Conservation (phyloP, 2,113 vertebrate species). For the Arothron firmamentum region DNA sequence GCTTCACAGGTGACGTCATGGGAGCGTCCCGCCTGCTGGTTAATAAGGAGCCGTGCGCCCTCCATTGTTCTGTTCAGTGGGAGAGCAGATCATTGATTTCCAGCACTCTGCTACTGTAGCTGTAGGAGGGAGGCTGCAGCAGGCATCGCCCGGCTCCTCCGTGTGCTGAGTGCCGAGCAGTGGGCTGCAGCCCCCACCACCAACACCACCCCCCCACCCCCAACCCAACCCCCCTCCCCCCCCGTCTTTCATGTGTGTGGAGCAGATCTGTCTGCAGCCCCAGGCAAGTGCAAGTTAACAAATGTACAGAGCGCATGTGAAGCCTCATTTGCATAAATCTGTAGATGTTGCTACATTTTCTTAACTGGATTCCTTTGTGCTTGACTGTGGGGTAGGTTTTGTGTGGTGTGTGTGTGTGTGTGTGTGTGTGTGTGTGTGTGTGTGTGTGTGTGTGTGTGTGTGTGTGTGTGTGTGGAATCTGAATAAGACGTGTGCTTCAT, state of each 20-base stretch:
- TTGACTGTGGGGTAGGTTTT: slow-evolving; percentile 62
- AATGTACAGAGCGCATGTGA: slow-evolving; percentile 74
- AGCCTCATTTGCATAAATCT: slow-evolving; percentile 78
- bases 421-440: slow-evolving; percentile 11
- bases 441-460: slow-evolving; percentile 12
- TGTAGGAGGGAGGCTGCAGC: slow-evolving; percentile 68
- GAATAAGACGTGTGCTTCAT: slow-evolving; percentile 5
- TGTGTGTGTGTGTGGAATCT: slow-evolving; percentile 17
- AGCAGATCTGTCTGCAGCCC: slow-evolving; percentile 76
- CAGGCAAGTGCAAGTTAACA: slow-evolving; percentile 76
- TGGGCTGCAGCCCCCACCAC: slow-evolving; percentile 36
- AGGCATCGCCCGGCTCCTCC: slow-evolving; percentile 62
- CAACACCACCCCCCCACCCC: neutral
- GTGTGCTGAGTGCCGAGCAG: slow-evolving; percentile 76
- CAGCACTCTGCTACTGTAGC: slow-evolving; percentile 52
- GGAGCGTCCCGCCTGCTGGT: slow-evolving; percentile 17
- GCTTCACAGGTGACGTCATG: neutral
- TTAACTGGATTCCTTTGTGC: slow-evolving; percentile 75
- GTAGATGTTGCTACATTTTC: slow-evolving; percentile 66
- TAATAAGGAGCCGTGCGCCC: slow-evolving; percentile 47
- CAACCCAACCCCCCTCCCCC: neutral
- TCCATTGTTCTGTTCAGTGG: slow-evolving; percentile 63
- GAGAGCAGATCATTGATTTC: slow-evolving; percentile 72
- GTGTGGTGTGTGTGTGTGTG: slow-evolving; percentile 13
- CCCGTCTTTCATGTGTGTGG: slow-evolving; percentile 60